Evolutionary conservation across 2,113 vertebrate genomes (phyloP).

Genomic region (Apodemus speciosus): DNA sequence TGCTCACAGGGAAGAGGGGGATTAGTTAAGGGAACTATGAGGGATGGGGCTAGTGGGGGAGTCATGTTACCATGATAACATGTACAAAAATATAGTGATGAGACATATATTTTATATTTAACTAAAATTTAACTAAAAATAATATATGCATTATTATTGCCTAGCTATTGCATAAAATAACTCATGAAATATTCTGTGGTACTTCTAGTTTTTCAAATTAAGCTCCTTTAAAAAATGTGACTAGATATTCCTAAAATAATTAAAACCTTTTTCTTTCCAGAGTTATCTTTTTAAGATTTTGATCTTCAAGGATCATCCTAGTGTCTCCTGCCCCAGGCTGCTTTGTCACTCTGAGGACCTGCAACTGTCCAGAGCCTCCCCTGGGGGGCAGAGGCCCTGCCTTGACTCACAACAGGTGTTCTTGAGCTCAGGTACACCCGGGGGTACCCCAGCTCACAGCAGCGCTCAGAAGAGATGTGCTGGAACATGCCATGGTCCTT

Average conservation of each 20-base stretch:
- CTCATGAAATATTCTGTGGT: not conserved
- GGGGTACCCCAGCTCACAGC: not conserved
- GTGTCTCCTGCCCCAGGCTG: not conserved
- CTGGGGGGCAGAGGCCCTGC: not conserved
- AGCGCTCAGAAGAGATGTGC: not conserved
- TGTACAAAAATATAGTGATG: not conserved
- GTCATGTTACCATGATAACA: not conserved
- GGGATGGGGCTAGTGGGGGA: too few species aligned
- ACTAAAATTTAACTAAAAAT: not conserved
- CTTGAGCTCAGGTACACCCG: not conserved
- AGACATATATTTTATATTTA: not conserved
- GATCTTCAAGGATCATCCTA: not conserved
- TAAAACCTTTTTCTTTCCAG: not conserved
- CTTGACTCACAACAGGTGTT: not conserved
- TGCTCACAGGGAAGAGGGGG: not conserved
- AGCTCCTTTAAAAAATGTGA: not conserved
- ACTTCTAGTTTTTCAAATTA: conserved; percentile 17
- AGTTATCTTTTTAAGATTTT: not conserved
- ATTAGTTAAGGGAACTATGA: too few species aligned
- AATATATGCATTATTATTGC: not conserved
- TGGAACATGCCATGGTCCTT: not conserved
- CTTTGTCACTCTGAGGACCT: not conserved
- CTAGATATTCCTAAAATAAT: not conserved
- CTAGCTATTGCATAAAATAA: not conserved
- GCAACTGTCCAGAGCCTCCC: not conserved